phyloP scores from a whole-genome alignment of 2,113 vertebrate genomes.

The Xiphorhynchus elegans region DNA sequence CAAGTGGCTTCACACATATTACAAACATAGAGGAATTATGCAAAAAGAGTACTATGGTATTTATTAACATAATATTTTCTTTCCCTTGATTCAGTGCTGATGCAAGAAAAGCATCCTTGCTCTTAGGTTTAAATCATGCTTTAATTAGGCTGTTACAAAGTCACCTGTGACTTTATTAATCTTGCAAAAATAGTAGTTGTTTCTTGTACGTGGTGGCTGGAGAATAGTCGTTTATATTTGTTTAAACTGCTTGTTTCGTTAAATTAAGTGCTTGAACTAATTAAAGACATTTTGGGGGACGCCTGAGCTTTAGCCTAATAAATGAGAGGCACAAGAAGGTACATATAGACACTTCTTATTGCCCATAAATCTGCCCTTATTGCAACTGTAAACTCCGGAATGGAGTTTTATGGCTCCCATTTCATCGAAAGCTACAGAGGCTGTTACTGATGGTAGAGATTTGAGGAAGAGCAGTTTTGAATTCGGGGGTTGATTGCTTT shows the following conservation, averaged over 20 bases:
- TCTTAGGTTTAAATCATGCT: not conserved
- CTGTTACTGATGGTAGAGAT: not conserved
- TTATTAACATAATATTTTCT: not conserved
- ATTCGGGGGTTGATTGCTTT: slow-evolving; percentile 38
- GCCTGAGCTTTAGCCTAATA: not conserved
- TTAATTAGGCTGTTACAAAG: not conserved
- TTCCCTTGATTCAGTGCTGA: not conserved
- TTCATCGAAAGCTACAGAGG: not conserved
- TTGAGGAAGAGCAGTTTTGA: not conserved
- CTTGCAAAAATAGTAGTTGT: not conserved
- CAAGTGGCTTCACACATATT: not conserved
- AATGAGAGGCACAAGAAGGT: not conserved
- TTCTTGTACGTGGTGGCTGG: not conserved
- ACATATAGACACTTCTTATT: slow-evolving; percentile 3
- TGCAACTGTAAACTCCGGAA: slow-evolving; percentile 3
- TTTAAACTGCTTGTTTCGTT: slow-evolving; percentile 4
- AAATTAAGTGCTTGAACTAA: slow-evolving; percentile 27
- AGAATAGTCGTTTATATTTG: not conserved
- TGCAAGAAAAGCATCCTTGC: not conserved
- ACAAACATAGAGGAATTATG: not conserved
- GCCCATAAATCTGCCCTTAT: slow-evolving; percentile 35
- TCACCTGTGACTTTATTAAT: slow-evolving; percentile 35
- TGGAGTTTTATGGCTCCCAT: slow-evolving; percentile 9
- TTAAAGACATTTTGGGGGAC: not conserved
- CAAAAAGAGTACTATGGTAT: not conserved